Base-by-base conservation (phyloP, 1,140 invertebrate genomes). In the Lordiphosa clarofinis region DNA sequence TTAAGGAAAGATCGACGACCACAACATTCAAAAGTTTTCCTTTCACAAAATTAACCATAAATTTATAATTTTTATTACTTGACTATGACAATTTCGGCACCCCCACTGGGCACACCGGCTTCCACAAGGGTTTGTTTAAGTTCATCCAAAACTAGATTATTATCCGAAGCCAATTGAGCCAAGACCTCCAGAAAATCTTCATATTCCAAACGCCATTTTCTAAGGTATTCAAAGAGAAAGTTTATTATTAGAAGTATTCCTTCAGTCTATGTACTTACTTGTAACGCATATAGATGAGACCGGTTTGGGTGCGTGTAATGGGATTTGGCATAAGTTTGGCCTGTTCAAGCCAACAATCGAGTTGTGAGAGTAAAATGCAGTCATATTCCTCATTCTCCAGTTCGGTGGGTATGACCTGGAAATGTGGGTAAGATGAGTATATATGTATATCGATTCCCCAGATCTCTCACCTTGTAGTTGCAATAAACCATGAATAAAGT, bases 181-280 rank as follows among this genome's bases (percentile, higher is more conserved):
- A 88, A 53, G 11, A 88, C 72, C 24, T 88, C 81, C 2, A 84
- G 33, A 43, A 88, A 88, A 24, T 86, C 86, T 38, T 88, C 86
- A 36, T 63, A 88, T 21, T 84, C 81, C 39, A 88, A 50, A 2
- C 86, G 86, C 86, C 86, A 88, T 43, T 88, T 88, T 59, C 86
- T 88, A n/a, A n/a, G 4, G 1, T 21, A 21, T 2, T 35, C n/a
- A 42, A 38, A 46, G 6, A 15, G 40, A 5, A n/a, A 4, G 0
- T 12, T 44, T 13, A 9, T 7, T 0, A 8, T 39, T 10, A 5
- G 1, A 7, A 21, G 3, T 1, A 38, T 13, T 21, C 21, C 21
- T 21, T 3, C 21, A n/a, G 2, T 21, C 15, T 43, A 10, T n/a
- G 7, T 42, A 10, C 39, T 50, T 66, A 88, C 86, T 82, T 86